phyloP scores from a whole-genome alignment of 2,113 vertebrate species.

The Oncorhynchus nerka region DNA sequence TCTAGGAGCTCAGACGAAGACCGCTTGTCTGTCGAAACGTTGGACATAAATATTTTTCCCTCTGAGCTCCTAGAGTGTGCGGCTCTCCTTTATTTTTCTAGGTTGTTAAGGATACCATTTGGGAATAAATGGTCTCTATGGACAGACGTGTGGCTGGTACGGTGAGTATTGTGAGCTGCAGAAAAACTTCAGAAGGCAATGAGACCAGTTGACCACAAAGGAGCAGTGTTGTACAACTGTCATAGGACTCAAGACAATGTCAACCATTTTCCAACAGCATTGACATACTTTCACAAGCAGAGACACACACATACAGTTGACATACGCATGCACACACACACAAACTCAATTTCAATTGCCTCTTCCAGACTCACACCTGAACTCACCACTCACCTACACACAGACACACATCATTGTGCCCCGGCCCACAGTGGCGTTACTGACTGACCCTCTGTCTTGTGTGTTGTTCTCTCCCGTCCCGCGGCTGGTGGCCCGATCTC shows the following conservation, averaged over 20 bases:
- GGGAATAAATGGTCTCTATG: constrained; percentile 26
- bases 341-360: not conserved
- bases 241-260: not conserved
- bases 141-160: no score
- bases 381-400: not conserved
- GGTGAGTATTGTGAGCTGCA: not conserved
- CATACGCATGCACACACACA: not conserved
- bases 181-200: constrained; percentile 22
- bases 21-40: no score
- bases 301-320: not conserved
- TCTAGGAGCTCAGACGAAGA: no score
- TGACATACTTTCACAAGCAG: not conserved
- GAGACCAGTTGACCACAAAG: constrained; percentile 41
- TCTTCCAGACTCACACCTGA: not conserved
- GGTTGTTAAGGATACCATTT: constrained; percentile 39
- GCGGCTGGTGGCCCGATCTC: no score
- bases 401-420: not conserved
- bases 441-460: constrained; percentile 53
- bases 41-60: no score
- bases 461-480: constrained; percentile 69
- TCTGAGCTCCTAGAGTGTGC: no score
- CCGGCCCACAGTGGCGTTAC: constrained; percentile 34
- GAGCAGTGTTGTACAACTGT: constrained; percentile 46
- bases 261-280: not conserved
- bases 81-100: not conserved